phyloP scores from a whole-genome alignment of 2,888 invertebrate genomes.

The Cerceris rybyensis region DNA sequence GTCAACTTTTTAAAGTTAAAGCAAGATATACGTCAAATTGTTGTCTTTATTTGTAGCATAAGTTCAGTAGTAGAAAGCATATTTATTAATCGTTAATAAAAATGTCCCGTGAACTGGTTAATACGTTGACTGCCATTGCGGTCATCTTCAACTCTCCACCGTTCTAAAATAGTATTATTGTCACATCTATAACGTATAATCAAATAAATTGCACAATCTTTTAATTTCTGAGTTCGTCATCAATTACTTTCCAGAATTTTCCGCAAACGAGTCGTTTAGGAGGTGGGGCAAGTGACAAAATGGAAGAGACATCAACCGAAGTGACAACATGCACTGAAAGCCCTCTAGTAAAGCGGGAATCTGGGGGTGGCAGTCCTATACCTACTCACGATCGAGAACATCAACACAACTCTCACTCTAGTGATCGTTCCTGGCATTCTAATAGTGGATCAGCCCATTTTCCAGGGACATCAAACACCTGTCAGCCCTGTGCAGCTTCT shows the following conservation, averaged over 20 bases:
- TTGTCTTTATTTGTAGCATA: too few relatives aligned
- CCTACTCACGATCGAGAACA: slow-evolving; percentile 20
- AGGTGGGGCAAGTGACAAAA: slow-evolving; percentile 57
- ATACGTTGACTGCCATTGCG: too few relatives aligned
- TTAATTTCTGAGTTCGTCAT: background rate
- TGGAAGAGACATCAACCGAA: slow-evolving; percentile 24
- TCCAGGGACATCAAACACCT: slow-evolving; percentile 13
- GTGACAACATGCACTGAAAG: slow-evolving; percentile 13
- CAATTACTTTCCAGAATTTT: slow-evolving; percentile 40
- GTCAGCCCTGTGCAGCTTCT: slow-evolving; percentile 55
- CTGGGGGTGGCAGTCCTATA: slow-evolving; percentile 47
- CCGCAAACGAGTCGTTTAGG: slow-evolving; percentile 48
- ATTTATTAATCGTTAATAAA: too few relatives aligned
- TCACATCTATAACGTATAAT: background rate
- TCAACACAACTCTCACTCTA: background rate
- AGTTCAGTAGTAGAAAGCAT: too few relatives aligned
- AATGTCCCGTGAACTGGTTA: too few relatives aligned
- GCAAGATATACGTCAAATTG: too few relatives aligned
- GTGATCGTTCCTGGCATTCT: background rate
- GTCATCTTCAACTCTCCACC: background rate
- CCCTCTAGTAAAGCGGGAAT: slow-evolving; percentile 29
- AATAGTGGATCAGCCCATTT: too few relatives aligned
- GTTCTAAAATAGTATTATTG: slow-evolving; percentile 12
- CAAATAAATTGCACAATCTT: background rate
- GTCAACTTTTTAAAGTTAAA: too few relatives aligned